Conservation (phyloP, 2,113 vertebrate species). For the Ahaetulla prasina region DNA sequence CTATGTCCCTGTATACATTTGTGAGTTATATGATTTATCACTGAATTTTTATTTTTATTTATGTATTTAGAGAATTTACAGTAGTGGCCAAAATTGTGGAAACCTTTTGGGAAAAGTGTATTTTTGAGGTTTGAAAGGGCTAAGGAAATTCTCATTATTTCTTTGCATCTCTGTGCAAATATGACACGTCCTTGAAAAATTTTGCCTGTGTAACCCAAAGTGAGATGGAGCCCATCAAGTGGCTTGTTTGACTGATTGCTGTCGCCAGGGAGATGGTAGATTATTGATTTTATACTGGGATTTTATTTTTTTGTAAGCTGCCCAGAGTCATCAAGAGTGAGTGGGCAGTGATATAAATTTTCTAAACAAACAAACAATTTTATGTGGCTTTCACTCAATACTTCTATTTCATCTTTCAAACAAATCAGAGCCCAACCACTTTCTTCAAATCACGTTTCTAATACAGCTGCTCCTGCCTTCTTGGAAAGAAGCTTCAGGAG, state of each 20-base stretch:
- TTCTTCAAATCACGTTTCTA: neutral
- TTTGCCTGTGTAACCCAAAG: neutral
- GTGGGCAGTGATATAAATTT: neutral
- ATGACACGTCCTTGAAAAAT: neutral
- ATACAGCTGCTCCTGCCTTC: neutral
- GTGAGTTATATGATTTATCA: neutral
- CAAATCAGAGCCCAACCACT: neutral
- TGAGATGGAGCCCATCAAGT: neutral
- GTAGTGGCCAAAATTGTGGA: too few species aligned
- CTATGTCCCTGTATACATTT: neutral
- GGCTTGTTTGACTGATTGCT: neutral
- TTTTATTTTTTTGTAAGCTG: neutral
- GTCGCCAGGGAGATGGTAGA: neutral
- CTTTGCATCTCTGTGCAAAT: neutral
- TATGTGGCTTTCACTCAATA: slow-evolving; percentile 35
- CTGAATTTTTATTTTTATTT: neutral
- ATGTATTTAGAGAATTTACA: neutral
- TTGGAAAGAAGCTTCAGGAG: too few species aligned
- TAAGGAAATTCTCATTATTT: neutral
- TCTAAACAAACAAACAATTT: slow-evolving; percentile 2
- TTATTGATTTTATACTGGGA: neutral
- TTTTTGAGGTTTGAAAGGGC: neutral
- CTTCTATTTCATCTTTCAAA: neutral
- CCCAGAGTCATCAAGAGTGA: neutral
- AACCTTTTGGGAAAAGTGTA: too few species aligned